Evolutionary conservation across 2,888 invertebrate genomes (phyloP).

Genomic region (Portevinia maculata): DNA sequence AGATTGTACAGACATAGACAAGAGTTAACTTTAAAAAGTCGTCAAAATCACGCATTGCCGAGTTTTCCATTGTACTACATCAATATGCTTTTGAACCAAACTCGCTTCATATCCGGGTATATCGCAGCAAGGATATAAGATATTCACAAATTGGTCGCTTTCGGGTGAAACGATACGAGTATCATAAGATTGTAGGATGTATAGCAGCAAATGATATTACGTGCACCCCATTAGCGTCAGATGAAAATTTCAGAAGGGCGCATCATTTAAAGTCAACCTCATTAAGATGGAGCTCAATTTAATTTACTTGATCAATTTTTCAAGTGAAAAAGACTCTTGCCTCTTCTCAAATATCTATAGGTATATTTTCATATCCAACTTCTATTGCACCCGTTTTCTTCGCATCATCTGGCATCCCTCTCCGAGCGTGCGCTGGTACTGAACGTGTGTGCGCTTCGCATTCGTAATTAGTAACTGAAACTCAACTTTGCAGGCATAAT

Average conservation of each 20-base stretch:
- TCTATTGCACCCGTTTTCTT: conserved; percentile 7
- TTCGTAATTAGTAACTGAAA: conserved; percentile 71
- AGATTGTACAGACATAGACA: neutral
- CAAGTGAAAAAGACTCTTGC: conserved; percentile 18
- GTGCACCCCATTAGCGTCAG: conserved; percentile 36
- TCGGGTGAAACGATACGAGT: neutral
- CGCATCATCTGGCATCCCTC: conserved; percentile 14
- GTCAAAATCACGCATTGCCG: conserved; percentile 51
- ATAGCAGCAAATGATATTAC: conserved; percentile 1
- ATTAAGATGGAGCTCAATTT: conserved; percentile 51
- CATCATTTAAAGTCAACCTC: conserved; percentile 51
- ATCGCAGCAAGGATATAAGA: conserved; percentile 2
- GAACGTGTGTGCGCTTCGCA: conserved; percentile 16
- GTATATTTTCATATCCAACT: conserved; percentile 3
- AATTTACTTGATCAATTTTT: conserved; percentile 65
- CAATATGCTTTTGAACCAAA: conserved; percentile 17
- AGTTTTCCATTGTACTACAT: conserved; percentile 21
- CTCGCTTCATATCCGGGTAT: neutral
- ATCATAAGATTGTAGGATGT: neutral
- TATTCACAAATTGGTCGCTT: conserved; percentile 36
- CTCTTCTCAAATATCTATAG: conserved; percentile 1
- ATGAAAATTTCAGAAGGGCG: conserved; percentile 19
- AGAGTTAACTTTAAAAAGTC: conserved; percentile 10
- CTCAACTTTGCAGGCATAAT: conserved; percentile 66
- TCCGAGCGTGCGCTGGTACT: conserved; percentile 12